Evolutionary conservation across 2,797 vertebrate species (phyloP), one percentile per base, ranked within the genome.

Genomic region (Anableps anableps): DNA sequence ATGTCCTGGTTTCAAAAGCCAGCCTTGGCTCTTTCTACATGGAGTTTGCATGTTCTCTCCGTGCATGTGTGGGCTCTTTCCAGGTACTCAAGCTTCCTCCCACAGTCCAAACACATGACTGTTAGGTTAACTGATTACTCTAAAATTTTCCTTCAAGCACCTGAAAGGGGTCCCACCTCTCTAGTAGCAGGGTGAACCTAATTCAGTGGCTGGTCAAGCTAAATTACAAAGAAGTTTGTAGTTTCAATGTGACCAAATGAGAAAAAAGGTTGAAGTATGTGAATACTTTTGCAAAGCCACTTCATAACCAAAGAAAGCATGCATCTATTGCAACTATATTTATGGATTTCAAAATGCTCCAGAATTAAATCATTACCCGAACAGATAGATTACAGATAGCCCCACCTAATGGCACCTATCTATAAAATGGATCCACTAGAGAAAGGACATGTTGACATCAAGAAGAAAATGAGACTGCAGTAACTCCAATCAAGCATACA

Each of bases 401-500:
- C 13, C 36, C 76, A 71, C 66, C 64, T n/a, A 66, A 78, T 34
- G 47, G 60, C 79, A 29, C 62, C 80, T 68, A 11, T 73, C 68
- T 41, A 51, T 23, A 85, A 76, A 79, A 14, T 17, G 11, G n/a
- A 1, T 68, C 75, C 64, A 83, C 88, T 81, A 80, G 11, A 51
- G 36, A 34, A 36, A 36, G 62, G 21, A 76, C 13, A 60, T 45
- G 53, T 85, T 77, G 41, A 72, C 64, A 66, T 45, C 64, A 73
- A 64, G 36, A 53, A 34, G 0, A 26, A 48, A 85, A 83, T 75
- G 21, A 72, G 43, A 87, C 79, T 53, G 62, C 2, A 29, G 31
- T 48, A 77, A 84, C 78, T 84, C 9, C 74, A 70, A 82, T 77
- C 48, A 66, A 77, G 60, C 76, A 81, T 85, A 38, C n/a, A 81